Evolutionary conservation across 2,113 vertebrate species (phyloP), one percentile per base, ranked within the genome.

Genomic region (Falcunculus frontatus): DNA sequence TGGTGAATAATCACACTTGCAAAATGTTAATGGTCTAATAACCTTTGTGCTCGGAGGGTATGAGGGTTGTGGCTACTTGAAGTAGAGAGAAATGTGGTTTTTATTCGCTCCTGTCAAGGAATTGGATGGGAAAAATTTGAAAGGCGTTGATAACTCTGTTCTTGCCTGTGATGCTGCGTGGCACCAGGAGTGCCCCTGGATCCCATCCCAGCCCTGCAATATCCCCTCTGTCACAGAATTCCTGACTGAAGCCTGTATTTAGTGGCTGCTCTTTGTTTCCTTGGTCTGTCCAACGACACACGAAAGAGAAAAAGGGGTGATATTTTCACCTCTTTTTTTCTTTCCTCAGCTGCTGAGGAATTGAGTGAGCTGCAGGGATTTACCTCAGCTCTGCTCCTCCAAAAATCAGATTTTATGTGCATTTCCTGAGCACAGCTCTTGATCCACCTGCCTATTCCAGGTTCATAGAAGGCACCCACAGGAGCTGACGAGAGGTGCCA

Each of bases 81-180:
- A 42, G n/a, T 3, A 4, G 35, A n/a, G 72, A 35, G 42, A 44
- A 87, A 82, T 4, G 2, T 0, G 13, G 7, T 2, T 20, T 52
- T 80, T 60, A 29, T 37, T 44, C 0, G 2, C 8, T 41, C 26
- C n/a, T 77, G 14, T 10, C 1, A 15, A 25, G 19, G 9, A 25
- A 12, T 1, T n/a, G 65, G 20, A 22, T 16, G 29, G 44, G 63
- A 12, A 79, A 86, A 35, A n/a, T n/a, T n/a, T n/a, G n/a, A n/a
- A 52, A 14, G 11, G 72, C 35, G 18, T 0, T 33, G n/a, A 1
- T n/a, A 4, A 7, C 30, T 32, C n/a, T 53, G 63, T 2, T 52
- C 35, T 70, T 41, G 55, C 17, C 57, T 15, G 41, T 16, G 68
- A 2, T 62, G 56, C 65, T 68, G 57, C 47, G 2, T 0, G 14